Percentiles rank a stretch among this genome's conserved stretches.
Conservation (phyloP, 2,797 vertebrate species). For the Pelochelys cantorii region DNA sequence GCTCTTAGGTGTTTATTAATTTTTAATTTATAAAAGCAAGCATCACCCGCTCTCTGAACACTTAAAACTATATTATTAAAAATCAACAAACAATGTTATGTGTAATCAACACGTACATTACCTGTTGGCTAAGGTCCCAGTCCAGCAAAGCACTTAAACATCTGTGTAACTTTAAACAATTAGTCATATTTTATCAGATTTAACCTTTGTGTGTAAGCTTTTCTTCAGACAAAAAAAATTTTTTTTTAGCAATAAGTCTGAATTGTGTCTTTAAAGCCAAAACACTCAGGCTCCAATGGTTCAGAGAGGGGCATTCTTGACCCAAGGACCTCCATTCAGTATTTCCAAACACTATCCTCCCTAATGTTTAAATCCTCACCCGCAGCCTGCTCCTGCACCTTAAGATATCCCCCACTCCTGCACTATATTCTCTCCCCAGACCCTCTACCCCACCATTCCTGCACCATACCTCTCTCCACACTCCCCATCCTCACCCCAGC, state of each 20-base stretch:
- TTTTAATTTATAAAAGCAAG: background rate
- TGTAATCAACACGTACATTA: background rate
- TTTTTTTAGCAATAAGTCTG: background rate
- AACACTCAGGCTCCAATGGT: fast-evolving
- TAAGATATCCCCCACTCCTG: too few relatives aligned
- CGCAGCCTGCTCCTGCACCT: too few relatives aligned
- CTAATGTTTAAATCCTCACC: background rate
- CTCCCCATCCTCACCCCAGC: too few relatives aligned
- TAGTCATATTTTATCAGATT: fast-evolving
- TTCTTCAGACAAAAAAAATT: background rate
- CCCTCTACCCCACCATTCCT: too few relatives aligned
- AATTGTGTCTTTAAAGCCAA: background rate
- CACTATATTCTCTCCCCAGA: too few relatives aligned
- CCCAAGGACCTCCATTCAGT: background rate
- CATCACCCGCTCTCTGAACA: background rate
- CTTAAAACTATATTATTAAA: background rate
- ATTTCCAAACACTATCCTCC: background rate
- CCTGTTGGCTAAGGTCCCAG: background rate
- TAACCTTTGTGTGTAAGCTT: background rate
- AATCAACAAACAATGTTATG: background rate
- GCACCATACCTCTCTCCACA: too few relatives aligned
- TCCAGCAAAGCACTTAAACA: background rate
- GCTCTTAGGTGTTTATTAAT: background rate
- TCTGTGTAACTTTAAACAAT: background rate
- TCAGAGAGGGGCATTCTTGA: background rate